Percentiles rank a stretch among this genome's conserved stretches.
phyloP scores from a whole-genome alignment of 2,888 invertebrate genomes.

The Lochmaea crataegi region DNA sequence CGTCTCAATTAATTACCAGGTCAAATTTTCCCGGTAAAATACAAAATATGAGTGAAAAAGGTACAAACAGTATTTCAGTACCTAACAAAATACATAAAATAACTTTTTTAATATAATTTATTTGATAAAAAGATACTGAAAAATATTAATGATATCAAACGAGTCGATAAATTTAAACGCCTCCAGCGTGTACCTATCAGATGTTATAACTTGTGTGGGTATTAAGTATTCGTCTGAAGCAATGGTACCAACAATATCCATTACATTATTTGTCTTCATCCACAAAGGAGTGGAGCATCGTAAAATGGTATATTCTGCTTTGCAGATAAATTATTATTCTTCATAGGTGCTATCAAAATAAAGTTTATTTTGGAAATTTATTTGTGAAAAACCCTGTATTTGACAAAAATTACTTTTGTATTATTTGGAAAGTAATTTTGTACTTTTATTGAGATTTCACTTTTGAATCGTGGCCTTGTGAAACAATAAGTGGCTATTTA shows the following conservation, averaged over 20 bases:
- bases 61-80: too few species aligned
- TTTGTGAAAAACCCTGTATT: too few species aligned
- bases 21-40: too few species aligned
- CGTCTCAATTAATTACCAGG: too few species aligned
- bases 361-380: too few species aligned
- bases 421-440: too few species aligned
- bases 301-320: not conserved
- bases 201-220: constrained; percentile 11
- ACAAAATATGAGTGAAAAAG: too few species aligned
- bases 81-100: not conserved
- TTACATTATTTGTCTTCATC: constrained; percentile 14
- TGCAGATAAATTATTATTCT: not conserved
- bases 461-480: too few species aligned
- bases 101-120: not conserved
- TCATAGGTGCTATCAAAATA: too few species aligned
- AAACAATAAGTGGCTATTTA: too few species aligned
- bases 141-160: constrained; percentile 1
- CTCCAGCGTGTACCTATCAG: constrained; percentile 8
- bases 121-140: not conserved
- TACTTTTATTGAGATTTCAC: too few species aligned
- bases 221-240: constrained; percentile 12
- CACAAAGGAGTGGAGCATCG: constrained; percentile 2
- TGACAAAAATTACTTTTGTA: too few species aligned
- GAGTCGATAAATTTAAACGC: constrained; percentile 12
- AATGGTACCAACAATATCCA: constrained; percentile 14